Evolutionary conservation across 2,113 vertebrate species (phyloP), one percentile per base, ranked within the genome.

Genomic region (Periophthalmus modestus): DNA sequence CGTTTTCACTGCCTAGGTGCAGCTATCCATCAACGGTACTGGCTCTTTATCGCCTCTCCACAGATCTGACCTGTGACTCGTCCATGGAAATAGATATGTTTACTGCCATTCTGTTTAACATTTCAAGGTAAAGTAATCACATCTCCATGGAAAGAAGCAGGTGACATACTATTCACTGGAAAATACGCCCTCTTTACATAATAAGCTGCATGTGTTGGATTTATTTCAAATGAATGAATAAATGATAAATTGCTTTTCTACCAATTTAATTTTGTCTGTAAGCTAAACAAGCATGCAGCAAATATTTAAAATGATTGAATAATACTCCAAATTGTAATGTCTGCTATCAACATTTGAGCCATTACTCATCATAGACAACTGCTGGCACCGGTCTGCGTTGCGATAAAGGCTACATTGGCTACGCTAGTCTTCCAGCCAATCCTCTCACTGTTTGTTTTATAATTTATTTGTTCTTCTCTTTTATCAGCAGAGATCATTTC

Each of bases 361-460:
- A 86, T 89, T 88, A 80, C 75, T 89, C 88, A 86, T 82, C 68
- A 68, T 7, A 71, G 84, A 82, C 77, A 82, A 87, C 87, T 77
- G 71, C 68, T 83, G 72, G 85, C 74, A 71, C 76, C 71, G 74
- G 73, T 71, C 46, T 69, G 43, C 71, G 68, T 55, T 23, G 14
- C 67, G 65, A 69, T 77, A 72, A 85, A 77, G 6, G 52, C 52
- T 21, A 73, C 57, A 59, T 21, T n/a, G 18, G 19, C 79, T 73
- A 36, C 48, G 59, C 73, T 80, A 70, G 70, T 78, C 66, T 43
- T 70, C 46, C 55, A 72, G 65, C 74, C 65, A 74, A 69, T 66
- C 47, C 69, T 55, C 50, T 74, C 34, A 46, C 21, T 68, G 69
- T 71, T 75, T 78, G 69, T 78, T 19, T 43, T 71, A 28, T 67